A percentile compares a stretch with the other conserved stretches of the same genome.
phyloP scores from a whole-genome alignment of 1,140 invertebrate genomes.

The Drosophila insularis region DNA sequence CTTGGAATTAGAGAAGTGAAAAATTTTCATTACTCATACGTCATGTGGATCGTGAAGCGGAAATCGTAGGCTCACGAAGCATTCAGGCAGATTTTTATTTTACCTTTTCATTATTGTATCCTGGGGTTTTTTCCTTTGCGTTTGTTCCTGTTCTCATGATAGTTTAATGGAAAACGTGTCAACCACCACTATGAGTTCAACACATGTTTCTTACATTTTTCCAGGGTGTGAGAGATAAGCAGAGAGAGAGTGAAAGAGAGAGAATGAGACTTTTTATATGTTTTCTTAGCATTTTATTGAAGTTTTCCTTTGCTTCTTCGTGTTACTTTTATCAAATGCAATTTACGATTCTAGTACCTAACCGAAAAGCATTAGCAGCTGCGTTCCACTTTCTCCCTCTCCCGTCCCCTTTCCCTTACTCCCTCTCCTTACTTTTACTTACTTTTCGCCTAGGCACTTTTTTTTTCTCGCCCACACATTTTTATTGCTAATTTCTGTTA shows the following conservation, averaged over 20 bases:
- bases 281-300: slow-evolving; percentile 44
- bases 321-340: slow-evolving; percentile 53
- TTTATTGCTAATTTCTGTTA: slow-evolving; percentile 79
- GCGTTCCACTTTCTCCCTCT: slow-evolving; percentile 21
- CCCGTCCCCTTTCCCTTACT: too few relatives aligned
- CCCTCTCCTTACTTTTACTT: not conserved
- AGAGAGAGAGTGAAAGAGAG: too few relatives aligned
- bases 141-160: not conserved
- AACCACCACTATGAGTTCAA: not conserved
- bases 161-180: slow-evolving; percentile 6
- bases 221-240: too few relatives aligned
- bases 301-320: slow-evolving; percentile 28
- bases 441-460: slow-evolving; percentile 57
- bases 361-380: slow-evolving; percentile 40
- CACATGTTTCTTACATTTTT: slow-evolving; percentile 17
- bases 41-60: slow-evolving; percentile 35
- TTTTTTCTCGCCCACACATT: slow-evolving; percentile 45
- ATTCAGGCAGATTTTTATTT: slow-evolving; percentile 51
- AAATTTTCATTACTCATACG: slow-evolving; percentile 71
- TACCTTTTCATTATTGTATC: not conserved
- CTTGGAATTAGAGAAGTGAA: slow-evolving; percentile 15
- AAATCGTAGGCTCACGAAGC: slow-evolving; percentile 39
- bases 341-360: slow-evolving; percentile 43
- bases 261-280: not conserved
- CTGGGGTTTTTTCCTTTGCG: not conserved